phyloP scores from a whole-genome alignment of 2,113 vertebrate genomes.

The Platichthys stellatus region DNA sequence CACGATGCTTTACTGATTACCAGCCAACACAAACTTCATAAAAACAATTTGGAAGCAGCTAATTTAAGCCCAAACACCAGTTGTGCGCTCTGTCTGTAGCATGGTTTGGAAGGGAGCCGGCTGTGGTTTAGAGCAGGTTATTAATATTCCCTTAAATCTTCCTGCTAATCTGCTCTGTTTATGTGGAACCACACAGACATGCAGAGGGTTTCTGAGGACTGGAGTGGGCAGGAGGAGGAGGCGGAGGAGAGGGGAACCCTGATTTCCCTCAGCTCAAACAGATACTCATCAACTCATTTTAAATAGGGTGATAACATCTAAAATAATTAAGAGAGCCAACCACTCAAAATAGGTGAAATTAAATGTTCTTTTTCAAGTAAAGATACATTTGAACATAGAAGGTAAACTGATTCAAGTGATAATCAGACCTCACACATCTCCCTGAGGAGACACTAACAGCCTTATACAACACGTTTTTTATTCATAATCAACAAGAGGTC shows the following conservation, averaged over 20 bases:
- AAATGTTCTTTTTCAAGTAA: background rate
- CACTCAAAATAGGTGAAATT: background rate
- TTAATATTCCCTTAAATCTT: constrained; percentile 47
- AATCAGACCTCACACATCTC: background rate
- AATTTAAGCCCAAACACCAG: background rate
- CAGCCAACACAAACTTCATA: constrained; percentile 5
- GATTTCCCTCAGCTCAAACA: background rate
- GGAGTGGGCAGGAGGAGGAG: background rate
- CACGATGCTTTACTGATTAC: background rate
- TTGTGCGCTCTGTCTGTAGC: background rate
- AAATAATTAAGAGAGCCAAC: background rate
- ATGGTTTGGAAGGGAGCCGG: constrained; percentile 23
- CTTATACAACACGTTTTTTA: background rate
- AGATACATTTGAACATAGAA: background rate
- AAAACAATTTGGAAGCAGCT: background rate
- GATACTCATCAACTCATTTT: background rate
- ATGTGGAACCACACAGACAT: constrained; percentile 29
- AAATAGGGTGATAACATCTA: background rate
- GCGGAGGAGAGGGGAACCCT: background rate
- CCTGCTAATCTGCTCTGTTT: constrained; percentile 53
- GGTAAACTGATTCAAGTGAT: background rate
- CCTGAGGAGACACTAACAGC: background rate
- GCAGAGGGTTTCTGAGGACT: background rate
- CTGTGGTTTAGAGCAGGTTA: constrained; percentile 23
- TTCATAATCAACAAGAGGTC: too few relatives aligned